phyloP scores from a whole-genome alignment of 2,113 vertebrate genomes.

The Mastomys coucha region DNA sequence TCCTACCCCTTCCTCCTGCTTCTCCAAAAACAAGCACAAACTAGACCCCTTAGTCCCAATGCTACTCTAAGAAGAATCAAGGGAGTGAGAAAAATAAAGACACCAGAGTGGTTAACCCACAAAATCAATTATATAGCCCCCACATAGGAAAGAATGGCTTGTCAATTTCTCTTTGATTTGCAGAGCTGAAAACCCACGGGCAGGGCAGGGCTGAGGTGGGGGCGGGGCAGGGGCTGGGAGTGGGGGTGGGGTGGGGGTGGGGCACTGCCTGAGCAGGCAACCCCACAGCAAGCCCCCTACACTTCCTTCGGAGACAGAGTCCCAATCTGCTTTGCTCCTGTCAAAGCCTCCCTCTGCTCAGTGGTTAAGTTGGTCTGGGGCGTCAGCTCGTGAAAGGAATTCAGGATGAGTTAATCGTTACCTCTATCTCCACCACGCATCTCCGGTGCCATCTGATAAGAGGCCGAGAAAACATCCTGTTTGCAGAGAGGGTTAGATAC shows the following conservation, averaged over 20 bases:
- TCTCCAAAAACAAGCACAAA: background rate
- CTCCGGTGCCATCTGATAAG: slow-evolving; percentile 93
- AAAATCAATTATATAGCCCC: slow-evolving; percentile 27
- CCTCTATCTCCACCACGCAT: slow-evolving; percentile 92
- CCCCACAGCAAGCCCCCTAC: slow-evolving; percentile 35
- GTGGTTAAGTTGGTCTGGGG: slow-evolving; percentile 33
- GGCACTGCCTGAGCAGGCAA: background rate
- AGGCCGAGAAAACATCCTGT: slow-evolving; percentile 92
- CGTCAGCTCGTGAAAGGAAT: slow-evolving; percentile 78
- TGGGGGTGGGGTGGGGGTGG: background rate
- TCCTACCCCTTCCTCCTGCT: background rate
- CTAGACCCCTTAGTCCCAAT: background rate
- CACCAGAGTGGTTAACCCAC: background rate
- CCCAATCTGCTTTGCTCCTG: background rate
- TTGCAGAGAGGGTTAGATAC: slow-evolving; percentile 82
- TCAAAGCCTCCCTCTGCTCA: slow-evolving; percentile 43
- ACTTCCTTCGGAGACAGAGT: slow-evolving; percentile 8
- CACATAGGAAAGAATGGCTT: slow-evolving; percentile 37
- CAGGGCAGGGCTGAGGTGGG: too few relatives aligned
- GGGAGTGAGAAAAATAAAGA: background rate
- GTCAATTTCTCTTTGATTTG: slow-evolving; percentile 67
- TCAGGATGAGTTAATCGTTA: slow-evolving; percentile 91
- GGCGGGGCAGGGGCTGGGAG: background rate
- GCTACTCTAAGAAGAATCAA: background rate
- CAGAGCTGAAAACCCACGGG: slow-evolving; percentile 57